phyloP scores from a whole-genome alignment of 1,140 invertebrate species.

The Drosophila ananassae region DNA sequence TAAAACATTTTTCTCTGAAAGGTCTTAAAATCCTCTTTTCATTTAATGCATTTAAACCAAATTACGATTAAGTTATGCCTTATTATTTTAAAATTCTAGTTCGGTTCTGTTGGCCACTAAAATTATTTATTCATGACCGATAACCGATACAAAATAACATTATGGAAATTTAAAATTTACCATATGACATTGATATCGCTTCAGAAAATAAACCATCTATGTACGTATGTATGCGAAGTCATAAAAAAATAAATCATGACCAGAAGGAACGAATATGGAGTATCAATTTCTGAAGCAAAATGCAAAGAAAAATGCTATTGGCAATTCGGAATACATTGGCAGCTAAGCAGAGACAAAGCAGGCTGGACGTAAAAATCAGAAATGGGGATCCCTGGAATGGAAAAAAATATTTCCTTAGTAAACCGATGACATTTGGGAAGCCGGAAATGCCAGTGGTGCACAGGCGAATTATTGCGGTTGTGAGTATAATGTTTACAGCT shows the following conservation, averaged over 20 bases:
- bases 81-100: too few relatives aligned
- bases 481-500: background rate
- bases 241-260: slow-evolving; percentile 43
- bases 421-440: background rate
- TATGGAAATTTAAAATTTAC: too few relatives aligned
- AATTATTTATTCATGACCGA: background rate
- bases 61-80: too few relatives aligned
- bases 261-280: slow-evolving; percentile 12
- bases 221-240: slow-evolving; percentile 7
- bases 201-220: background rate
- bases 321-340: slow-evolving; percentile 4
- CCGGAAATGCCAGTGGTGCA: slow-evolving; percentile 1
- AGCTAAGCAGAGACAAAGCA: background rate
- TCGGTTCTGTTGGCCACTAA: background rate
- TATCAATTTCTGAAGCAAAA: too few relatives aligned
- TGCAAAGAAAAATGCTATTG: slow-evolving; percentile 4
- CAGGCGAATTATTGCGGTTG: background rate
- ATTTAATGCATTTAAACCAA: too few relatives aligned
- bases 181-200: background rate
- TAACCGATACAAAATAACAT: too few relatives aligned
- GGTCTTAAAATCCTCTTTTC: too few relatives aligned
- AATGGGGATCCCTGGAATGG: background rate
- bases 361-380: slow-evolving; percentile 10
- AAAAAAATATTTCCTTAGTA: background rate
- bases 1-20: background rate